Percentiles rank a stretch among this genome's conserved stretches.
Evolutionary conservation across 2,797 vertebrate genomes (phyloP).

Genomic region (Myripristis jacobus): DNA sequence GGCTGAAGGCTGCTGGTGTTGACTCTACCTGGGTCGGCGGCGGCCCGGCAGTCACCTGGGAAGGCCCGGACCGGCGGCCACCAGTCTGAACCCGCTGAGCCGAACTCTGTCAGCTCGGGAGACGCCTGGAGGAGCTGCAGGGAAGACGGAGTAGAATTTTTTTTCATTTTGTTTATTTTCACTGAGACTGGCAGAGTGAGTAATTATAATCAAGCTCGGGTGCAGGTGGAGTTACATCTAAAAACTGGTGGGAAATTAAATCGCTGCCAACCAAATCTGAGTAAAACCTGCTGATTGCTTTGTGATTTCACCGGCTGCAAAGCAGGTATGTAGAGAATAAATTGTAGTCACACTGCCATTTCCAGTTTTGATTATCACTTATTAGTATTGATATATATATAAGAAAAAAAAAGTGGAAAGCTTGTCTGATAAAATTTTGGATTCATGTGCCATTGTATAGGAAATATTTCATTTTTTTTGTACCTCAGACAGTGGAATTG

Average conservation of each 20-base stretch:
- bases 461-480: too few species aligned
- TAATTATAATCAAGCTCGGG: too few species aligned
- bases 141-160: constrained; percentile 17
- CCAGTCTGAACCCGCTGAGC: constrained; percentile 80
- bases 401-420: too few species aligned
- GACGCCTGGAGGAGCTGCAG: constrained; percentile 89
- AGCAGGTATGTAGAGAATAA: neutral
- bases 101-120: constrained; percentile 85
- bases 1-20: neutral
- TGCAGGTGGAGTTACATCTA: neutral
- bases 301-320: neutral
- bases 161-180: neutral
- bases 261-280: neutral
- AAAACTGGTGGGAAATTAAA: neutral
- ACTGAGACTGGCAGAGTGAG: neutral
- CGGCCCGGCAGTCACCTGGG: constrained; percentile 63
- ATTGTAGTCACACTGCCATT: neutral
- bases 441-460: neutral
- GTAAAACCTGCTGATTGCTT: neutral
- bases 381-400: too few species aligned
- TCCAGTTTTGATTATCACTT: too few species aligned
- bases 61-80: constrained; percentile 77
- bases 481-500: too few species aligned
- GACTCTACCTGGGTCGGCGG: constrained; percentile 81
- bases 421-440: neutral